These are phyloP conservation scores for Siniperca knerii DNA, from an alignment of 2,113 vertebrate genomes.

Conservation along the genomic window DNA sequence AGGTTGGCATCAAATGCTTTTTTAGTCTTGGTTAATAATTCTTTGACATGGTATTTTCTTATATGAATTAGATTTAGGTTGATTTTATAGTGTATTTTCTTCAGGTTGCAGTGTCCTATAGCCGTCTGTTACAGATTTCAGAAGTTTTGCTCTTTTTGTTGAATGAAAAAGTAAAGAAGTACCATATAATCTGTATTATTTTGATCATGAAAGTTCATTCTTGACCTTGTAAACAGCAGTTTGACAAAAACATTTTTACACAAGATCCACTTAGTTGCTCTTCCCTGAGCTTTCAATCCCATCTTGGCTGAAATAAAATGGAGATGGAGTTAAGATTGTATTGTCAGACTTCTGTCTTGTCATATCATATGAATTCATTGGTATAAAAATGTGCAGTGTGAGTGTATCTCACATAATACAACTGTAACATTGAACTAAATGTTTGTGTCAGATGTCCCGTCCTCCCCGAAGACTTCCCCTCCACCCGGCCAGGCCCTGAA, in stretches of 20 bases:
- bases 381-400: background rate
- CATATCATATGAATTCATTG: background rate
- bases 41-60: too few species aligned
- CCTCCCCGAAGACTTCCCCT: slow-evolving; percentile 76
- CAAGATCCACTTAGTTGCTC: too few species aligned
- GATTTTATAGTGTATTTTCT: too few species aligned
- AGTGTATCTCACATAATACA: background rate
- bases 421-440: background rate
- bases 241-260: background rate
- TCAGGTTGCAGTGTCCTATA: background rate
- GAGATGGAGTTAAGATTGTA: background rate
- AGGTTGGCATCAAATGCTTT: too few species aligned
- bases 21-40: too few species aligned
- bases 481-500: slow-evolving; percentile 81
- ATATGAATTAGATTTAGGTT: too few species aligned
- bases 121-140: background rate
- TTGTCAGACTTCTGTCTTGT: background rate
- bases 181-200: background rate
- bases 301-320: background rate
- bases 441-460: slow-evolving; percentile 57
- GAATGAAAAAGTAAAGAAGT: background rate
- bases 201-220: background rate
- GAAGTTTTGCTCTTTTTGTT: background rate
- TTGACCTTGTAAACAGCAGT: background rate
- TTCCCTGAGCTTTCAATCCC: background rate